A percentile compares a stretch with the other conserved stretches of the same genome.
These are phyloP conservation scores for Poecile montanus DNA, from an alignment of 2,797 vertebrate genomes.

Conservation along the genomic window DNA sequence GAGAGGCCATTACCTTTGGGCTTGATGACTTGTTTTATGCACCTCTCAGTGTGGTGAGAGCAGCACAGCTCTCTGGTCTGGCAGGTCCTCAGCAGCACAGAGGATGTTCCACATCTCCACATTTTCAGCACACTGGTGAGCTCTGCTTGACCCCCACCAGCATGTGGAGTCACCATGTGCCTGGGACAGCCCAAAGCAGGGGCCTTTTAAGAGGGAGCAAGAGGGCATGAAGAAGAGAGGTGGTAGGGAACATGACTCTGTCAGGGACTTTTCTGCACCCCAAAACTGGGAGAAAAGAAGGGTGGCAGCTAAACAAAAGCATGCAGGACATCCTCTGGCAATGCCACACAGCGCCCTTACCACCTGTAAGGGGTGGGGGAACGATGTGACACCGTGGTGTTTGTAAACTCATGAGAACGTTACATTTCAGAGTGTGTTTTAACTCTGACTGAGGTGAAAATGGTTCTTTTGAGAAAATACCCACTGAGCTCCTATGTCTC, in stretches of 20 bases:
- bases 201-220: neutral
- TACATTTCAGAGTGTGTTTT: neutral
- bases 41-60: neutral
- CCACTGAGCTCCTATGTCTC: neutral
- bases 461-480: neutral
- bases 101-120: neutral
- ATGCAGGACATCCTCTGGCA: neutral
- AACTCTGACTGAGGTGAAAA: neutral
- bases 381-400: rapidly evolving
- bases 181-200: neutral
- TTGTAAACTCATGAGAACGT: neutral
- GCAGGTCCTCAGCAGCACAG: neutral
- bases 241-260: rapidly evolving
- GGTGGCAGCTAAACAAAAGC: neutral
- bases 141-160: neutral
- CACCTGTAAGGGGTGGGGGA: neutral
- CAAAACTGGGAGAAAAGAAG: neutral
- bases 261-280: neutral
- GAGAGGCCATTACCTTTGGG: constrained; percentile 35
- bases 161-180: rapidly evolving
- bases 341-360: too few species aligned
- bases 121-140: rapidly evolving
- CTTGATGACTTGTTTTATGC: constrained; percentile 25
- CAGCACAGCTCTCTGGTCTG: neutral
- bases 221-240: neutral